Percentiles rank a stretch among this genome's conserved stretches.
Conservation (phyloP, 2,113 vertebrate species). For the Cheilinus undulatus region DNA sequence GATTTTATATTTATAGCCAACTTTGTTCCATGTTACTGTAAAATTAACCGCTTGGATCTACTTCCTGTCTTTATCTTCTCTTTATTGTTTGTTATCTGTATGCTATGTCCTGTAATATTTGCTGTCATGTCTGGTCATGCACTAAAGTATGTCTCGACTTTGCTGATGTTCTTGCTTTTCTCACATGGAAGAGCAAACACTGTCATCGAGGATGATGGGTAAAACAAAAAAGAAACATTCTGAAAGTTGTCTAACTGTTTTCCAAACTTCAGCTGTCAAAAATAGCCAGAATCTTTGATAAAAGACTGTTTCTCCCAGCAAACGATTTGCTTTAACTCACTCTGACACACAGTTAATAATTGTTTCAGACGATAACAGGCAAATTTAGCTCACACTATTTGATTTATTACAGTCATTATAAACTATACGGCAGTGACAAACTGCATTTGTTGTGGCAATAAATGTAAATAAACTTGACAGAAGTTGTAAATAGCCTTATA, state of each 20-base stretch:
- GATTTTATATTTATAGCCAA: constrained; percentile 12
- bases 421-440: constrained; percentile 47
- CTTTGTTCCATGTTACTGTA: constrained; percentile 16
- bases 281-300: constrained; percentile 9
- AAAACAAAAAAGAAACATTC: constrained; percentile 40
- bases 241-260: constrained; percentile 2
- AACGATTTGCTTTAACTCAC: constrained; percentile 12
- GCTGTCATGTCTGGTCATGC: constrained; percentile 22
- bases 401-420: constrained; percentile 42
- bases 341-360: constrained; percentile 13
- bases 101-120: constrained; percentile 44
- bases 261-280: constrained; percentile 3
- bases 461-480: constrained; percentile 63
- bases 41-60: constrained; percentile 20
- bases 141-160: background rate
- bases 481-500: constrained; percentile 69
- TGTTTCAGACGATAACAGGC: background rate
- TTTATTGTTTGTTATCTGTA: constrained; percentile 21
- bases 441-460: constrained; percentile 66
- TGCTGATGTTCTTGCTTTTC: constrained; percentile 25
- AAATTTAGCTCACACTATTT: constrained; percentile 15
- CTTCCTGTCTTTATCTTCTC: constrained; percentile 39
- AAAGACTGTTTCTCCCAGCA: constrained; percentile 30
- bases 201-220: constrained; percentile 20
- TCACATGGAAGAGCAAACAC: constrained; percentile 21